Base-by-base conservation (phyloP, 1,140 invertebrate species). In the Drosophila malerkotliana region DNA sequence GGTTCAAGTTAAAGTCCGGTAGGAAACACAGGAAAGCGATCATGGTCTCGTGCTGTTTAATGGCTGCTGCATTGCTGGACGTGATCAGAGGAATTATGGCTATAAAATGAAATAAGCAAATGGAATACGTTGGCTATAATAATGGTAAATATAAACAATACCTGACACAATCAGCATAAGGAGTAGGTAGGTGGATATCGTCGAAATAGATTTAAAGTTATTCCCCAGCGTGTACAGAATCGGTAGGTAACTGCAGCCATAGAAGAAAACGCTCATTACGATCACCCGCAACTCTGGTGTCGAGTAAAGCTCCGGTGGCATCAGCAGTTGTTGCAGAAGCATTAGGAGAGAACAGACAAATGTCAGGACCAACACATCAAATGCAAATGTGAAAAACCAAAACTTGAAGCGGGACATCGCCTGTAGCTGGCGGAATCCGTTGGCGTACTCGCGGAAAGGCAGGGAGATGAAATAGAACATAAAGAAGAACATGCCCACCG, bases 1-100 rank as follows among this genome's bases (percentile, higher is more conserved):
- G 91, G 41, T 91, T 91, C 14, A 92, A 62, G 73, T 90, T 89
- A 6, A 91, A 92, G 54, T 92, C 91, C 12, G 91, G 91, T 3
- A 92, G 41, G 14, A 91, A 71, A 24, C 73, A 51, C 6, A 92
- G 58, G 12, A 91, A 78, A 4, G 51, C 53, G 2, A 92, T 92
- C 54, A 77, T 71, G 0, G 76, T 83, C 18, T 75, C 66, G 37
- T 90, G 82, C 26, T 75, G 53, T 24, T 81, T 81, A 77, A 92
- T 92, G 5, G 87, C 73, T 48, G 72, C 56, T 9, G 75, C 18
- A 47, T 72, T 83, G 32, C 5, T 62, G 7, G 91, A 92, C 15
- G 90, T 91, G 5, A 92, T 91, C 14, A 91, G 21, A 0, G 91
- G 77, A 8, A 77, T 58, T 34, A 92, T 92, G 10, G 82, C 90